Conservation (phyloP, 2,797 vertebrate species). For the Picus viridis region DNA sequence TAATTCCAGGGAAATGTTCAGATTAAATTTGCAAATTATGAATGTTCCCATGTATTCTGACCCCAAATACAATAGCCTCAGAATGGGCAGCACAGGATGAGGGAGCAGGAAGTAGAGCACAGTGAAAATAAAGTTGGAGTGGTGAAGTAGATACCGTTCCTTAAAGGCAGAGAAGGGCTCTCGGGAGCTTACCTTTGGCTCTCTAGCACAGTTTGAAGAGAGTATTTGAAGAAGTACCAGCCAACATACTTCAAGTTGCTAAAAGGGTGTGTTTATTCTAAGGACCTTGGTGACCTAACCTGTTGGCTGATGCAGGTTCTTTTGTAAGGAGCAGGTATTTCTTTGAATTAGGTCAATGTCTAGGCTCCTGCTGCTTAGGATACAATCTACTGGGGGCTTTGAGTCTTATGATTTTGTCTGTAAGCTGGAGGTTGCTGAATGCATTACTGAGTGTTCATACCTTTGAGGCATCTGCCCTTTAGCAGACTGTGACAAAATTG, state of each 20-base stretch:
- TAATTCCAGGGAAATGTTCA: conserved; percentile 11
- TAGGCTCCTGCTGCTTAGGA: neutral
- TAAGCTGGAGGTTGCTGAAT: neutral
- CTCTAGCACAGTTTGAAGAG: neutral
- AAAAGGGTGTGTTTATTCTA: neutral
- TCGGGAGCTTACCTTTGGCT: neutral
- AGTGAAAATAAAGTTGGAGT: neutral
- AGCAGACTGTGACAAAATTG: neutral
- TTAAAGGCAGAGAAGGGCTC: neutral
- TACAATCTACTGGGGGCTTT: neutral
- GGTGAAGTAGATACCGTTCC: neutral
- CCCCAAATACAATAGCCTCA: neutral
- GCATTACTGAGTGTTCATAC: neutral
- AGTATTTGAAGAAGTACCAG: neutral
- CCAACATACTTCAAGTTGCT: neutral
- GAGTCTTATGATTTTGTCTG: neutral
- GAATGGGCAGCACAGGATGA: neutral
- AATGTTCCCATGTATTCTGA: neutral
- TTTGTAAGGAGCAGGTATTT: neutral
- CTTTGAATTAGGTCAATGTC: neutral
- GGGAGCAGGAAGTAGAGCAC: neutral
- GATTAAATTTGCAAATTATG: neutral
- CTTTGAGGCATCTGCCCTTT: conserved; percentile 16
- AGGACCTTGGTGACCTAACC: neutral
- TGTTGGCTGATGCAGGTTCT: neutral